Percentiles rank a stretch among this genome's conserved stretches.
phyloP scores from a whole-genome alignment of 1,140 invertebrate genomes.

The Myzus persicae region DNA sequence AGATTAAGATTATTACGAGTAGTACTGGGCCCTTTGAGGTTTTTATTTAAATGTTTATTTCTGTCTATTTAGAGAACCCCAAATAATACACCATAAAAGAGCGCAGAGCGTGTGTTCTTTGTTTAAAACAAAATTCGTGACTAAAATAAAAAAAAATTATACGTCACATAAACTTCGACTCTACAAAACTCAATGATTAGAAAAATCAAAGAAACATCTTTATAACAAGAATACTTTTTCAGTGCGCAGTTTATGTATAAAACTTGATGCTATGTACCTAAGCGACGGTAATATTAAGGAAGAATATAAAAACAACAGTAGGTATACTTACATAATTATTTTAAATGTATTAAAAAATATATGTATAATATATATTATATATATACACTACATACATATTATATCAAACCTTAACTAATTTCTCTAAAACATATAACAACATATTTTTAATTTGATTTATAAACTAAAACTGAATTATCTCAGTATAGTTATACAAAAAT shows the following conservation, averaged over 20 bases:
- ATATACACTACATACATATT: too few relatives aligned
- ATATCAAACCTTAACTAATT: background rate
- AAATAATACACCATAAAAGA: background rate
- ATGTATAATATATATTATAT: too few relatives aligned
- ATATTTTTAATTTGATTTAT: background rate
- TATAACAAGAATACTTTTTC: background rate
- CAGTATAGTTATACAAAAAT: background rate
- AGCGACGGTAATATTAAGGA: background rate
- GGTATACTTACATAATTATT: background rate
- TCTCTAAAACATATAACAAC: background rate
- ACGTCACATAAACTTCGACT: background rate
- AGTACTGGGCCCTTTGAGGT: background rate
- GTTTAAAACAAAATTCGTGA: constrained; percentile 31
- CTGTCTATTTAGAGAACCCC: background rate
- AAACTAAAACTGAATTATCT: background rate
- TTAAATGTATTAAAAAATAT: background rate
- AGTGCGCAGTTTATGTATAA: background rate
- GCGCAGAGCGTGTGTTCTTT: background rate
- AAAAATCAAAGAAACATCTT: constrained; percentile 4
- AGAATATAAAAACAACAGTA: background rate
- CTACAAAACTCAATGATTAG: background rate
- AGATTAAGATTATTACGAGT: background rate
- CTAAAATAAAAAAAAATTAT: constrained; percentile 32
- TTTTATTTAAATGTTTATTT: background rate
- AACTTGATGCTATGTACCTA: background rate